These are phyloP conservation scores for Lasioglossum vierecki DNA, from an alignment of 2,888 invertebrate genomes.

Conservation along the genomic window DNA sequence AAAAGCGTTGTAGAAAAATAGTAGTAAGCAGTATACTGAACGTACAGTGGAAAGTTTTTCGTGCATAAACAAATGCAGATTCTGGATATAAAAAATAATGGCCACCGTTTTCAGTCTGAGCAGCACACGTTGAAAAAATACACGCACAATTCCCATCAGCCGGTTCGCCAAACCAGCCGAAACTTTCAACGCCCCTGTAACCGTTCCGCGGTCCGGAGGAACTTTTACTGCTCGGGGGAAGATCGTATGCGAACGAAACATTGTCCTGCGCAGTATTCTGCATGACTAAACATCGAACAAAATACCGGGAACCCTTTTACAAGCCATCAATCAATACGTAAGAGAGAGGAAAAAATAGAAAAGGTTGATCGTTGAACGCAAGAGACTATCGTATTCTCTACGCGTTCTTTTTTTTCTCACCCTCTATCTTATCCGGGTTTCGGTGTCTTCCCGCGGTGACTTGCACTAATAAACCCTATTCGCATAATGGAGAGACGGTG, in stretches of 20 bases:
- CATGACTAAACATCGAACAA: constrained; percentile 77
- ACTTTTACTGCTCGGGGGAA: constrained; percentile 44
- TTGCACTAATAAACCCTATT: constrained; percentile 78
- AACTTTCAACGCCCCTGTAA: background rate
- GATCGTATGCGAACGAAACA: constrained; percentile 33
- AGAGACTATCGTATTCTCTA: constrained; percentile 45
- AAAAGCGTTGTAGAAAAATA: background rate
- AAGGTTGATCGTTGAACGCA: constrained; percentile 71
- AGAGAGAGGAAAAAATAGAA: constrained; percentile 55
- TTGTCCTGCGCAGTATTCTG: constrained; percentile 73
- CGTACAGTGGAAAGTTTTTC: background rate
- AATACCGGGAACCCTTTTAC: constrained; percentile 79
- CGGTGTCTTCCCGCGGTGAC: constrained; percentile 78
- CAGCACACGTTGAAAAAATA: background rate
- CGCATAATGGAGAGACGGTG: constrained; percentile 49
- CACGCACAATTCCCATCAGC: background rate
- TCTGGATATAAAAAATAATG: background rate
- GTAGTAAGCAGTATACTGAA: background rate
- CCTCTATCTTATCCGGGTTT: constrained; percentile 44
- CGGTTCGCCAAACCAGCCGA: background rate
- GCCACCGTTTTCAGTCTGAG: background rate
- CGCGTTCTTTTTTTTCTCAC: background rate
- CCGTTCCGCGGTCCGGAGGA: constrained; percentile 8
- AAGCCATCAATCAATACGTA: constrained; percentile 81
- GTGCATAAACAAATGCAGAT: background rate